phyloP scores from a whole-genome alignment of 2,113 vertebrate genomes.

The Campylomormyrus tamandua region DNA sequence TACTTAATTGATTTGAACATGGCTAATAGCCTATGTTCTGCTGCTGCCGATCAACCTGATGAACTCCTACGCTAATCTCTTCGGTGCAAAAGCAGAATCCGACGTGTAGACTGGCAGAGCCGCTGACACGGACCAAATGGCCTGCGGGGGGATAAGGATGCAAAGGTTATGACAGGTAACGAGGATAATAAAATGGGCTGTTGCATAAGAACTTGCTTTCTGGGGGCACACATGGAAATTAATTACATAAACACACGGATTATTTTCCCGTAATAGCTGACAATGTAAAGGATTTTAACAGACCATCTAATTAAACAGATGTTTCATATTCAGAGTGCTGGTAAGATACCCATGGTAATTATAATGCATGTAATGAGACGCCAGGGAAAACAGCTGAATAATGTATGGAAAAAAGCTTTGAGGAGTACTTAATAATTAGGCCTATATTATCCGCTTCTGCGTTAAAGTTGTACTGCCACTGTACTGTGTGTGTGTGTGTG shows the following conservation, averaged over 20 bases:
- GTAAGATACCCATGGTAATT: not conserved
- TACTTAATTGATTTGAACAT: not conserved
- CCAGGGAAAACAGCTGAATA: not conserved
- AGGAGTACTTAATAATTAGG: not conserved
- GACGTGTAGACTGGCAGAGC: not conserved
- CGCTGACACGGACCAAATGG: not conserved
- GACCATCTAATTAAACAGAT: not conserved
- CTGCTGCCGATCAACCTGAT: not conserved
- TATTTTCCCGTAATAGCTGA: not conserved
- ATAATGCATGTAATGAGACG: not conserved
- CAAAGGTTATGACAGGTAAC: not conserved
- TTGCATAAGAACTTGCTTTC: not conserved
- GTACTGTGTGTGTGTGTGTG: not conserved
- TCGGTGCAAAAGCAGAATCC: not conserved
- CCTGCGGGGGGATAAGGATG: not conserved
- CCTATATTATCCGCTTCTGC: not conserved
- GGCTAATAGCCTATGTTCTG: not conserved
- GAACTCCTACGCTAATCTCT: not conserved
- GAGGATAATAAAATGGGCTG: not conserved
- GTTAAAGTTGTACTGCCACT: not conserved
- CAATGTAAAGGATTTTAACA: not conserved
- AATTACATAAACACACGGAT: not conserved
- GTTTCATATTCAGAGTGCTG: not conserved
- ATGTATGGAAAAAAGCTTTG: not conserved
- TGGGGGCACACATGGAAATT: not conserved